These are phyloP conservation scores for Oligia latruncula DNA, from an alignment of 2,888 invertebrate genomes.

Conservation along the genomic window DNA sequence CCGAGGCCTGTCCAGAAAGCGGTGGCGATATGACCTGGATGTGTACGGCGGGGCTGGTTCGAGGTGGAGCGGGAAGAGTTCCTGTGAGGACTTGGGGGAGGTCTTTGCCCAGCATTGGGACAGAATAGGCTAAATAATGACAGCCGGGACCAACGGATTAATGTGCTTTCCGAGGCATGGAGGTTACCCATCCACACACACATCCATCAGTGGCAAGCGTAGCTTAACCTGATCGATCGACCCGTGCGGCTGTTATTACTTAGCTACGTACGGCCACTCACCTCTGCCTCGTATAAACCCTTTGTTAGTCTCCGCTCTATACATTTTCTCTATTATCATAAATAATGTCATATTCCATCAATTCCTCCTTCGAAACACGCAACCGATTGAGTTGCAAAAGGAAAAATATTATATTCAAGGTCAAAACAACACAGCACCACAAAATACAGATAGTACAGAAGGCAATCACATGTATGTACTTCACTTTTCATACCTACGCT, in stretches of 20 bases:
- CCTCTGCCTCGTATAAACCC: neutral
- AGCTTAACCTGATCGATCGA: neutral
- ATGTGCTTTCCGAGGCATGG: neutral
- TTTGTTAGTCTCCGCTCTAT: neutral
- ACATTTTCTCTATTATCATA: neutral
- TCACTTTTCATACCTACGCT: too few species aligned
- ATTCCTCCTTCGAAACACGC: neutral
- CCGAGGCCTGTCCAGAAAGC: neutral
- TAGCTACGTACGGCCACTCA: neutral
- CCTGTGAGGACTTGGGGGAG: neutral
- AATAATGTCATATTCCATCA: neutral
- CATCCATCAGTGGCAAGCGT: too few species aligned
- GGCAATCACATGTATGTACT: too few species aligned
- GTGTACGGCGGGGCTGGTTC: neutral
- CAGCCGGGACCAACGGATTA: neutral
- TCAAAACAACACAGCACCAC: neutral
- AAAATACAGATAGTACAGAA: too few species aligned
- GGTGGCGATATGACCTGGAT: neutral
- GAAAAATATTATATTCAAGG: neutral
- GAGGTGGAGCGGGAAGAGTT: neutral
- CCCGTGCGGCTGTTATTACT: neutral
- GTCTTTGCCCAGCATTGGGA: too few species aligned
- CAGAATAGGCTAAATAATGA: neutral
- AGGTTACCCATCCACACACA: too few species aligned
- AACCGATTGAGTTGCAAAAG: neutral